phyloP scores from a whole-genome alignment of 2,888 invertebrate genomes.

The Chrysopilus asiliformis region DNA sequence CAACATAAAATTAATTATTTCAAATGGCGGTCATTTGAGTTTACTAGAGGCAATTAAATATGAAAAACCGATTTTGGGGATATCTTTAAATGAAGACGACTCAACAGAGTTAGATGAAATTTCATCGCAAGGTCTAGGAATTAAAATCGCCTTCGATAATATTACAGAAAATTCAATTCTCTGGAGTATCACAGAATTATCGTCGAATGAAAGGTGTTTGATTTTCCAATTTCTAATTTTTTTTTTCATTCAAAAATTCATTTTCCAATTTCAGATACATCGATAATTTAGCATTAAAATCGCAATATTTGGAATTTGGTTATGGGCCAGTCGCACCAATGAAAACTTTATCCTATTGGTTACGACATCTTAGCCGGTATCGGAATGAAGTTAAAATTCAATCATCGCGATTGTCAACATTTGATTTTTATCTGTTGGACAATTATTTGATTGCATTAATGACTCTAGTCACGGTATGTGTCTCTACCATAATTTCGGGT shows the following conservation, averaged over 20 bases:
- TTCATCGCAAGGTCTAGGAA: conserved; percentile 7
- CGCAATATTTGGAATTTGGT: conserved; percentile 4
- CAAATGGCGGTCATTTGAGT: conserved; percentile 12
- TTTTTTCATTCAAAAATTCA: neutral
- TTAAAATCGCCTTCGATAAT: conserved; percentile 9
- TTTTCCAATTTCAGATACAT: conserved; percentile 4
- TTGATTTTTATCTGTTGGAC: conserved; percentile 9
- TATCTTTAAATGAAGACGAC: conserved; percentile 11
- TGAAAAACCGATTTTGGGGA: conserved; percentile 12
- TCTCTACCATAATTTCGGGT: conserved; percentile 1
- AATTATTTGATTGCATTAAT: conserved; percentile 6
- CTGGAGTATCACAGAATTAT: conserved; percentile 6
- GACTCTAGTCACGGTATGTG: conserved; percentile 1
- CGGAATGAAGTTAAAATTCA: conserved; percentile 1
- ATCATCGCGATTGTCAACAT: neutral
- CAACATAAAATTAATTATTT: conserved; percentile 13
- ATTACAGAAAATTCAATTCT: conserved; percentile 5
- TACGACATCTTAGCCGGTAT: conserved; percentile 6
- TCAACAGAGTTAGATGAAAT: conserved; percentile 3
- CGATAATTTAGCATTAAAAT: conserved; percentile 4
- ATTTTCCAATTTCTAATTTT: neutral
- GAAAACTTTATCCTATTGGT: conserved; percentile 8
- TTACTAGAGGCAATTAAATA: conserved; percentile 12
- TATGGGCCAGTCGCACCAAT: conserved; percentile 6
- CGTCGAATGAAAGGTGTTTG: conserved; percentile 8